Percentiles rank a stretch among this genome's conserved stretches.
Evolutionary conservation across 2,113 vertebrate species (phyloP).

Genomic region (Nothocercus nigrocapillus): DNA sequence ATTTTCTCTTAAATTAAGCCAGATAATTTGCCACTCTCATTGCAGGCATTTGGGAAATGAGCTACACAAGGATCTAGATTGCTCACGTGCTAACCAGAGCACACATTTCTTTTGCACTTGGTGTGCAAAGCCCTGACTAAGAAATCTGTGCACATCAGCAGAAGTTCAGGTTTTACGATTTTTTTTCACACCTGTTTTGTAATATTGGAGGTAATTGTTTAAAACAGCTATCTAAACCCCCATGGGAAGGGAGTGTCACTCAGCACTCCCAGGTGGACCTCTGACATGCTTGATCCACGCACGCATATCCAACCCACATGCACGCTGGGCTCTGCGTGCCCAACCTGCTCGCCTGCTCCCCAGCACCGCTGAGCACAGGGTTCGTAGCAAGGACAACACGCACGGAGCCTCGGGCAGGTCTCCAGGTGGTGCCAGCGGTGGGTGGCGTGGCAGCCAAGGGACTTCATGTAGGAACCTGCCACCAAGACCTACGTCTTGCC

Average conservation of each 20-base stretch:
- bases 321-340: not conserved
- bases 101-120: not conserved
- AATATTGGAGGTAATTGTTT: not conserved
- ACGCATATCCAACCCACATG: not conserved
- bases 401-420: not conserved
- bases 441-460: not conserved
- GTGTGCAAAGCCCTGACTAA: not conserved
- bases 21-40: not conserved
- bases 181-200: not conserved
- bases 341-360: fast-evolving
- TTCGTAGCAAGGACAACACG: not conserved
- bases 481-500: not conserved
- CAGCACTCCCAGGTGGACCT: not conserved
- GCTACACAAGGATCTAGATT: conserved; percentile 43
- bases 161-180: not conserved
- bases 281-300: not conserved
- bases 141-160: conserved; percentile 48
- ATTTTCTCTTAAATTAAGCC: not conserved
- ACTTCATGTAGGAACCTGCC: not conserved
- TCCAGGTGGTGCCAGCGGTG: too few species aligned
- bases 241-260: not conserved
- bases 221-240: not conserved
- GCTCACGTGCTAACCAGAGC: not conserved
- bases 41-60: conserved; percentile 29
- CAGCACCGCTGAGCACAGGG: not conserved